Evolutionary conservation across 2,797 vertebrate species (phyloP), one percentile per base, ranked within the genome.

Genomic region (Oryzias sinensis): DNA sequence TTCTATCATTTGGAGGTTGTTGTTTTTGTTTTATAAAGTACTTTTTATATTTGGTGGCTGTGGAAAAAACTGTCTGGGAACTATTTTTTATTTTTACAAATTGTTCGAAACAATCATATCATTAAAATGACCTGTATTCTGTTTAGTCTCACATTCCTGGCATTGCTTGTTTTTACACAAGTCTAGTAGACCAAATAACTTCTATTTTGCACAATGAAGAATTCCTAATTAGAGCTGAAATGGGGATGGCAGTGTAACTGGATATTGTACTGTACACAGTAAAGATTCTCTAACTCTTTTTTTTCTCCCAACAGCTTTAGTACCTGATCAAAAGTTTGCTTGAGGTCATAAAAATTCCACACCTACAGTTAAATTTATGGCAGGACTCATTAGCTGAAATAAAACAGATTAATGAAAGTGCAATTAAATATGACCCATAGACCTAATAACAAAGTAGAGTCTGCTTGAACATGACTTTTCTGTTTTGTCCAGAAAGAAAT

Each of bases 321-420:
- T 85, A 90, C 82, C 84, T 91, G 91, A 93, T 93, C 91, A 93
- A 93, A 93, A 92, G 90, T 91, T 87, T 85, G 84, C 85, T 72
- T 75, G 81, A 72, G 79, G 90, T 88, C 85, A 90, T 93, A 91
- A 93, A 93, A 90, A 93, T 93, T 93, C 92, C 90, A 90, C 87
- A 81, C 85, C 87, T 89, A 90, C 88, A 90, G 89, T 93, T 90
- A 93, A 93, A 88, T 91, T 89, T 92, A 91, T 83, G 65, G 89
- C 82, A 69, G 81, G 42, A 84, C 91, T 93, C 91, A 92, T 93
- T 93, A 93, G 92, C 62, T 83, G 82, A 90, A 91, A 93, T 92
- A 90, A 90, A 93, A 90, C 83, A 88, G 89, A 93, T 93, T 91
- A 91, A 93, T 91, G 87, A 77, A 83, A 77, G 79, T 81, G 84